A percentile compares a stretch with the other conserved stretches of the same genome.
phyloP scores from a whole-genome alignment of 2,888 invertebrate species.

The Ceraclea dissimilis region DNA sequence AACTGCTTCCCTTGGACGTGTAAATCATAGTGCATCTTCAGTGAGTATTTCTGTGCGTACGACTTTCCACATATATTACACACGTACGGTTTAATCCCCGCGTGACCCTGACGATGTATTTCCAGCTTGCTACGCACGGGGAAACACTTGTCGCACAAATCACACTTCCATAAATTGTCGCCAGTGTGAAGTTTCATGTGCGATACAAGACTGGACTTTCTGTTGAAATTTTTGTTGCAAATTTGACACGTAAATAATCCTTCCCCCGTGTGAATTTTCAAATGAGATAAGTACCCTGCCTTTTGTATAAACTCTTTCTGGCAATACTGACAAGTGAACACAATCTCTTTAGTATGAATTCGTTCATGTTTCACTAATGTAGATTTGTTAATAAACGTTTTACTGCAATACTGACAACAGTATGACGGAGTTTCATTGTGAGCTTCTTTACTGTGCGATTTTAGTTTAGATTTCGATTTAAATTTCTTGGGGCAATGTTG shows the following conservation, averaged over 20 bases:
- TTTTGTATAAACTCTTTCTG: conserved; percentile 24
- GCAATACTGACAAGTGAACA: conserved; percentile 21
- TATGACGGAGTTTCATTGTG: conserved; percentile 21
- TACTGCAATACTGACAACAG: conserved; percentile 18
- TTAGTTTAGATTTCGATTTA: conserved; percentile 17
- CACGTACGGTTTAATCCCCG: conserved; percentile 30
- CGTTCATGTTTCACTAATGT: conserved; percentile 21
- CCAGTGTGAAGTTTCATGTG: conserved; percentile 23
- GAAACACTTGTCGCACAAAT: conserved; percentile 16
- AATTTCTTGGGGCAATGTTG: conserved; percentile 20
- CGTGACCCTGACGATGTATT: conserved; percentile 36
- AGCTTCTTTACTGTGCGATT: conserved; percentile 18
- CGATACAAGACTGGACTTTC: conserved; percentile 22
- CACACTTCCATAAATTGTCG: conserved; percentile 15
- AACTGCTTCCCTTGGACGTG: conserved; percentile 22
- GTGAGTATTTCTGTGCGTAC: conserved; percentile 20
- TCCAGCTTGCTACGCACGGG: conserved; percentile 27
- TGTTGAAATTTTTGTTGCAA: conserved; percentile 37
- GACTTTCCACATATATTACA: conserved; percentile 21
- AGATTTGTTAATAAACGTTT: conserved; percentile 19
- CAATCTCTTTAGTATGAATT: conserved; percentile 21
- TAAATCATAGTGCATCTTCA: conserved; percentile 18
- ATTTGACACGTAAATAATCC: conserved; percentile 36
- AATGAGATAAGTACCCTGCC: conserved; percentile 31
- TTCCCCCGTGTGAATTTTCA: conserved; percentile 38